Evolutionary conservation across 2,113 vertebrate genomes (phyloP).

Genomic region (Cyprinodon variegatus): DNA sequence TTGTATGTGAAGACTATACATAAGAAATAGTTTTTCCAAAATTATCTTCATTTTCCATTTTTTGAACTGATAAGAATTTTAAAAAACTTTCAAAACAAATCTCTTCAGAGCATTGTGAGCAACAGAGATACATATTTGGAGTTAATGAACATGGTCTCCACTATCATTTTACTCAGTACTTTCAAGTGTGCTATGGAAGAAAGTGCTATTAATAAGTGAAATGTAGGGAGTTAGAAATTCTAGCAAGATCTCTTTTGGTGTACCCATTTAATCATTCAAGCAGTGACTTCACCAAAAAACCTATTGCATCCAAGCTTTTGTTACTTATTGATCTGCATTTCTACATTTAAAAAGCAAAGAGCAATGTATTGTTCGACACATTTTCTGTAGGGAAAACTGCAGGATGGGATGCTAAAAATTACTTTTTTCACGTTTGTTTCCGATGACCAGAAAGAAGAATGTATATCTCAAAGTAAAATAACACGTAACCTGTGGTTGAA

Average conservation of each 20-base stretch:
- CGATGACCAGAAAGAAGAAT: not conserved
- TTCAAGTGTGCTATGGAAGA: not conserved
- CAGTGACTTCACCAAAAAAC: not conserved
- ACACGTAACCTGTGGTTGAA: not conserved
- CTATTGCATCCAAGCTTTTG: not conserved
- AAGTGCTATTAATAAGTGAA: not conserved
- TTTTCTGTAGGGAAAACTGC: not conserved
- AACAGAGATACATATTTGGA: not conserved
- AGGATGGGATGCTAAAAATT: too few relatives aligned
- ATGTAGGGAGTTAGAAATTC: not conserved
- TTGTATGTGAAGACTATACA: not conserved
- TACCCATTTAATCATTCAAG: not conserved
- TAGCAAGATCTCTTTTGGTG: not conserved
- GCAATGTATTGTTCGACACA: too few relatives aligned
- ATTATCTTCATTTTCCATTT: not conserved
- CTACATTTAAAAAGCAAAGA: too few relatives aligned
- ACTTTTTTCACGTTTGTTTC: not conserved
- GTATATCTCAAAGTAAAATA: constrained; percentile 12
- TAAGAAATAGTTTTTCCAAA: not conserved
- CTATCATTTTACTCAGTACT: not conserved
- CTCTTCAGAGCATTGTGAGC: too few relatives aligned
- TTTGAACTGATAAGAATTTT: not conserved
- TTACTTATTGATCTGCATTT: not conserved
- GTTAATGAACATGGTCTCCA: too few relatives aligned
- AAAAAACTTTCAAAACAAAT: not conserved